Base-by-base conservation (phyloP, 2,113 vertebrate species). In the Ellobius talpinus region DNA sequence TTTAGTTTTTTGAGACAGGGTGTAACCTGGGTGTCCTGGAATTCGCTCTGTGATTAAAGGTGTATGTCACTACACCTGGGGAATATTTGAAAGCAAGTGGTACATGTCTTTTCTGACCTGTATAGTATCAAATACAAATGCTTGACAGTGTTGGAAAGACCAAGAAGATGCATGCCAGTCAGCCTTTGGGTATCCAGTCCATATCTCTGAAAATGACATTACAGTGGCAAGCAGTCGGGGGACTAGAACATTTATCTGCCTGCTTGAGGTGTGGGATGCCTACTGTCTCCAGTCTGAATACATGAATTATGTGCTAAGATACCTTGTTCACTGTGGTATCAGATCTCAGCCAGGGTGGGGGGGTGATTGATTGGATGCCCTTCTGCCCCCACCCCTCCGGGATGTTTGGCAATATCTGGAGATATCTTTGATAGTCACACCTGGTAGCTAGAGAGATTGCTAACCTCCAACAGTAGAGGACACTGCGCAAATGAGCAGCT, bases 401-500 rank as follows among this genome's bases (percentile, higher is more conserved):
- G 58, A 74, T 47, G 3, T 58, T 66, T 47, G 77, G 11, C 31
- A 5, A 2, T 50, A 26, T 70, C 36, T 84, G 52, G 73, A 72
- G 77, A 81, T 3, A 0, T 89, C 33, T 65, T n/a, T n/a, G 42
- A 70, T 88, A 65, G n/a, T 82, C 68, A 77, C 19, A 74, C 1
- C 4, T 29, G 39, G 21, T 13, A 29, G 66, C 33, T 12, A 45
- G 7, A 47, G 68, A 68, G 33, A 19, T 87, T 78, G 82, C 45
- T 23, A 1, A 5, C 11, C 10, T 68, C 89, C 24, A 61, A 0
- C 13, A 13, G 5, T n/a, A 17, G 16, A 7, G 13, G 36, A 0
- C 8, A 5, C 66, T 14, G 58, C 39, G 19, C 50, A 19, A 16
- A 4, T 4, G 7, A 47, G 24, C 70, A 47, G 1, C 52, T 39